Percentiles rank a stretch among this genome's conserved stretches.
Evolutionary conservation across 1,140 invertebrate species (phyloP).

Genomic region (Pseudachorutes palmiensis): DNA sequence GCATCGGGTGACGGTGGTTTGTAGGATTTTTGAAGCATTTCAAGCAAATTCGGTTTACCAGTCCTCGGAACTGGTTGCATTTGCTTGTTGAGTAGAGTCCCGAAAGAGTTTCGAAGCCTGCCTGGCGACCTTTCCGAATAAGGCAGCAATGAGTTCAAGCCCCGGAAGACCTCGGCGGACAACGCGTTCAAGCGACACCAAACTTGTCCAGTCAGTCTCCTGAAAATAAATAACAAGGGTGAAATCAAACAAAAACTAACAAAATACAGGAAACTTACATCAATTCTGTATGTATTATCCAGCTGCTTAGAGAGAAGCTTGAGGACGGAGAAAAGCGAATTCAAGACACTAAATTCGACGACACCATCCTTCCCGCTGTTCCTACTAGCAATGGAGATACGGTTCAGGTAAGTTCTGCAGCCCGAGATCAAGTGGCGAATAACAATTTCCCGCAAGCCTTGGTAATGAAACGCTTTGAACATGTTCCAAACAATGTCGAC

Average conservation of each 20-base stretch:
- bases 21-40: too few relatives aligned
- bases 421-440: not conserved
- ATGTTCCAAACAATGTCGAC: not conserved
- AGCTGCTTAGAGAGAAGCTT: not conserved
- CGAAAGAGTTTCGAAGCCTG: not conserved
- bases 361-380: not conserved
- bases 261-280: not conserved
- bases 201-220: not conserved
- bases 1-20: too few relatives aligned
- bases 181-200: not conserved
- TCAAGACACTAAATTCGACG: not conserved
- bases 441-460: not conserved
- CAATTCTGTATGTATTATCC: not conserved
- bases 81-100: not conserved
- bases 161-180: not conserved
- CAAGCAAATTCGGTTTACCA: not conserved
- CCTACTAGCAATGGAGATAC: not conserved
- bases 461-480: not conserved
- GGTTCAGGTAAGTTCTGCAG: not conserved
- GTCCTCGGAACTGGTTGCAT: not conserved
- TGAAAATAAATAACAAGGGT: not conserved
- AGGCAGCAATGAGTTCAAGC: too few relatives aligned
- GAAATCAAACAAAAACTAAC: not conserved
- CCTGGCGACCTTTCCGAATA: not conserved
- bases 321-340: not conserved